Evolutionary conservation across 2,797 vertebrate genomes (phyloP), one percentile per base, ranked within the genome.

Genomic region (Danio aesculapii): DNA sequence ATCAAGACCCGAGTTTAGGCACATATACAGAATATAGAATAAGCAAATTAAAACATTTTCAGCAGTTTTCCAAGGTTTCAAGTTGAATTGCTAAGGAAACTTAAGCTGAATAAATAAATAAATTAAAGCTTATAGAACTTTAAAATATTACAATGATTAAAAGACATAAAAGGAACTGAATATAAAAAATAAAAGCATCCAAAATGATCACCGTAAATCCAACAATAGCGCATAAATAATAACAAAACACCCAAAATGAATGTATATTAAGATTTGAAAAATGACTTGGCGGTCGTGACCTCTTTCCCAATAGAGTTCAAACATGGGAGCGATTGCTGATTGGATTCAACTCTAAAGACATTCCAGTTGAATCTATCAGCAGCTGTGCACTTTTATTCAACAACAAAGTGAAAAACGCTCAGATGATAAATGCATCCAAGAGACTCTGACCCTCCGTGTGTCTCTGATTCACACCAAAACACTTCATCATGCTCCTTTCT

Each of bases 291-390:
- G 50, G 58, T 63, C 30, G 2, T 73, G 70, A 72, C 53, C 70
- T 58, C 47, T 75, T 47, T 49, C 69, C 55, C 71, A 68, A 66
- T 41, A 76, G 61, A 82, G 44, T 39, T 77, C 81, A 83, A 78
- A 86, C 77, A 84, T 83, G 85, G 83, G 61, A 83, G 79, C 14
- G n/a, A 72, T 43, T 30, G 53, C 46, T 68, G 75, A 77, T 75
- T 62, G n/a, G 68, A 72, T 67, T 81, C 41, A 79, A 70, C 19
- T 46, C 41, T 41, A 57, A 70, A 75, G 63, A 55, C 68, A 67
- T 78, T 81, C 81, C 83, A 81, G 61, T n/a, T 57, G 21, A 63
- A 52, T 41, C 58, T 77, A 77, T 85, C 74, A 50, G 47, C 62
- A 59, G 67, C 64, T 47, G 75, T 70, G 77, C 64, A 47, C 14